Evolutionary conservation across 2,888 invertebrate genomes (phyloP), one percentile per base, ranked within the genome.

Genomic region (Hyppa rectilinea): DNA sequence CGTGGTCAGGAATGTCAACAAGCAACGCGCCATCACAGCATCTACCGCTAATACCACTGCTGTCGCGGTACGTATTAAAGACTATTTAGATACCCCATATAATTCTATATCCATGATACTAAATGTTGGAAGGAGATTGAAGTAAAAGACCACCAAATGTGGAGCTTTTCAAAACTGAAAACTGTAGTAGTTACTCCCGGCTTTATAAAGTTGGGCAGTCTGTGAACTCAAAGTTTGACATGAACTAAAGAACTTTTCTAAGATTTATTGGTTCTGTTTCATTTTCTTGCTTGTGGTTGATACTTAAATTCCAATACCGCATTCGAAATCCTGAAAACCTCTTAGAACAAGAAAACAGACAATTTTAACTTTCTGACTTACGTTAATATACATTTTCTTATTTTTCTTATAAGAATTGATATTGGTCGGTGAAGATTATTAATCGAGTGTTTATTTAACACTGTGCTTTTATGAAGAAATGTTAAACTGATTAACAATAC

Each of bases 1-100:
- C 40, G 94, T 96, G 2, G 91, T 96, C 31, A 90, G 94, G 49
- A 95, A 92, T 63, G 91, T 95, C 56, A 96, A 96, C 84, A 94
- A 92, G 81, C 91, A 92, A 49, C 88, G 92, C 4, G 88, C 90
- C 10, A 84, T 84, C 23, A 74, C 71, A 20, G 82, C 85, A 0
- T 52, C 81, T 26, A 74, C 70, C 17, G 82, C 80, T 9, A 92
- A 91, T 55, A 82, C 82, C 17, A 92, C 93, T n/a, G 83, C 89
- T 40, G 49, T 92, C 20, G 82, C 86, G 87, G 94, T 94, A 85
- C 86, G 90, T 83, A 61, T 40, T 38, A 2, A n/a, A 17, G 26
- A 14, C 7, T 20, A 36, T 10, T 60, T 23, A 17, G 26, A 17
- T 26, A 56, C 17, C 23, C 36, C 23, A 5, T 0, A 56, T 3